Evolutionary conservation across 2,797 vertebrate species (phyloP), one percentile per base, ranked within the genome.

Genomic region (Austrolebias charrua): DNA sequence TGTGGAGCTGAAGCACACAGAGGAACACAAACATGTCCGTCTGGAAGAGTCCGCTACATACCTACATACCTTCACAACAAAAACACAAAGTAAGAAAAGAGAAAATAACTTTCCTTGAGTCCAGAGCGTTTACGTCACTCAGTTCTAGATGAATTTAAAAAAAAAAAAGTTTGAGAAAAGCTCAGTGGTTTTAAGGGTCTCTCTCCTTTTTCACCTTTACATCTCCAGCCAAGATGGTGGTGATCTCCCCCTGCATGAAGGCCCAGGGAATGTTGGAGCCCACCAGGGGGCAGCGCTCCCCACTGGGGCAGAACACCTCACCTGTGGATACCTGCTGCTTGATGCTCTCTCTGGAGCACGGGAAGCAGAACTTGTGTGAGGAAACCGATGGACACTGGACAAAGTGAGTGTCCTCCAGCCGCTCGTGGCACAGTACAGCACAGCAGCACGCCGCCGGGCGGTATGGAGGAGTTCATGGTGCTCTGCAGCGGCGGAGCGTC

Each of bases 301-400:
- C 98, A 92, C 96, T 98, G 69, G 96, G 96, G 89, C 96, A 98
- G 91, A 98, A 98, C 82, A 98, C 96, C 84, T 98, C 96, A 28
- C 96, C 96, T 54, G 95, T 96, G 79, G 96, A 95, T 13, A 96
- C 96, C 90, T 98, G 96, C 90, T 97, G 95, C 88, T 98, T 98
- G 92, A 98, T 98, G 93, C 96, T 98, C 88, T 98, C 96, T 92
- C 96, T 93, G 80, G 96, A 98, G 90, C 96, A 98, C 48, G 96
- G 96, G 92, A 98, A 98, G 92, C 96, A 98, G 92, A 98, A 98
- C 91, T 98, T 98, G 93, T 98, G 96, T n/a, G n/a, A n/a, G 19
- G 95, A 95, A 86, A 98, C 96, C 0, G 96, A 98, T 18, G 96
- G 96, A 85, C 96, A 98, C 94, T 98, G 96, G 87, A 98, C 96